phyloP scores from a whole-genome alignment of 1,140 invertebrate genomes.

The Nixonia krombeini region DNA sequence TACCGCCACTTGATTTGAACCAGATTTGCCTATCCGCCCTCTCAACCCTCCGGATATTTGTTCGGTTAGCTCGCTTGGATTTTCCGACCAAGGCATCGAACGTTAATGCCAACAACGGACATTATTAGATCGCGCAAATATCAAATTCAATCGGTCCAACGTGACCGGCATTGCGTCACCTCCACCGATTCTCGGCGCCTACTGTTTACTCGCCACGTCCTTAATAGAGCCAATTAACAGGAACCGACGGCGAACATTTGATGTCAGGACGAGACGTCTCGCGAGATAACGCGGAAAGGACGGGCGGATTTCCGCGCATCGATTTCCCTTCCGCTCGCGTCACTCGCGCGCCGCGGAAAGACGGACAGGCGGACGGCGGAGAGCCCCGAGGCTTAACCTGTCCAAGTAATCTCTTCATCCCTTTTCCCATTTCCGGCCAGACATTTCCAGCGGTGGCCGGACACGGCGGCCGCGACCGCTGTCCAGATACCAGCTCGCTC shows the following conservation, averaged over 20 bases:
- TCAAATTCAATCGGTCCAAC: slow-evolving; percentile 3
- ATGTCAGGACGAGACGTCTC: no score
- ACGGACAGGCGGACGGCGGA: slow-evolving; percentile 55
- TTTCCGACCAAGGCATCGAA: slow-evolving; percentile 36
- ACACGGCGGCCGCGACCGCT: slow-evolving; percentile 9
- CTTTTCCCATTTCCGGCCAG: slow-evolving; percentile 54
- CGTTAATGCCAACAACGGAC: background rate
- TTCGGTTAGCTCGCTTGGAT: slow-evolving; percentile 54
- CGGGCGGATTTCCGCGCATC: no score
- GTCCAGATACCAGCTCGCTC: slow-evolving; percentile 14
- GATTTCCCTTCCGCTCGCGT: slow-evolving; percentile 28
- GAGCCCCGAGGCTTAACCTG: slow-evolving; percentile 60
- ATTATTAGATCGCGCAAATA: background rate
- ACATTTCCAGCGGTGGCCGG: slow-evolving; percentile 40
- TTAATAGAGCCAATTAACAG: no score
- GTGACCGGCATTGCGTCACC: no score
- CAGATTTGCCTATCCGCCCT: slow-evolving; percentile 52
- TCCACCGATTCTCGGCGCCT: no score
- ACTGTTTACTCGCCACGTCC: no score
- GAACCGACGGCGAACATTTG: no score
- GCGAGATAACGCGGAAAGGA: no score
- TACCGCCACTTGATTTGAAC: slow-evolving; percentile 65
- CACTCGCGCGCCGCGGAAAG: slow-evolving; percentile 41
- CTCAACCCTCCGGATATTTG: slow-evolving; percentile 59
- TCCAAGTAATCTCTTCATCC: slow-evolving; percentile 63